Conservation (phyloP, 2,888 invertebrate species). For the Eupithecia subumbrata region DNA sequence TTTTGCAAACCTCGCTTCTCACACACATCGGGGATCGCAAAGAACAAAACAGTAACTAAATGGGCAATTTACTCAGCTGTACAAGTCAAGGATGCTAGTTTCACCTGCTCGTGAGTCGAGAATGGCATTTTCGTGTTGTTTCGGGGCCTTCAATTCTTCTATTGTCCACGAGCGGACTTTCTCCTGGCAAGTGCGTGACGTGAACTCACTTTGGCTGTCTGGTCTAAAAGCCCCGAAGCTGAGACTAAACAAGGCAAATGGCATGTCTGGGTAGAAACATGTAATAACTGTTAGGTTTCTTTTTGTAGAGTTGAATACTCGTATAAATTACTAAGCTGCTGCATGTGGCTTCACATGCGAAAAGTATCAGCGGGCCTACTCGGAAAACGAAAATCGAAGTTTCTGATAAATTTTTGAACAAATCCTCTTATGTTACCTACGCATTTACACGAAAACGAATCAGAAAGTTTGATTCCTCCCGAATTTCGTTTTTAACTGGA, state of each 20-base stretch:
- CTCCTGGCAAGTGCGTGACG: slow-evolving; percentile 60
- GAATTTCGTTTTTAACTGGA: too few species aligned
- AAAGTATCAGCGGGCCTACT: not conserved
- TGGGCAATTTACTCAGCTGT: slow-evolving; percentile 45
- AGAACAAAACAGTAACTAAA: slow-evolving; percentile 45
- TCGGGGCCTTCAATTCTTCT: slow-evolving; percentile 56
- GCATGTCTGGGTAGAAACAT: slow-evolving; percentile 37
- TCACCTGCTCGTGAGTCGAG: slow-evolving; percentile 48
- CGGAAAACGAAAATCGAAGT: not conserved
- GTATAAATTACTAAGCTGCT: not conserved
- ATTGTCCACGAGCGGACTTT: slow-evolving; percentile 70
- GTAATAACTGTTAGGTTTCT: slow-evolving; percentile 10
- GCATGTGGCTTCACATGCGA: not conserved
- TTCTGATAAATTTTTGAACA: not conserved
- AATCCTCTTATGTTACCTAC: not conserved
- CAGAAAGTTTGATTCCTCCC: too few species aligned
- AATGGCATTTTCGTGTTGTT: slow-evolving; percentile 60
- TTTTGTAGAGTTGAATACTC: not conserved
- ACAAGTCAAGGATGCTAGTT: slow-evolving; percentile 52
- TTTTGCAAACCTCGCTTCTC: not conserved
- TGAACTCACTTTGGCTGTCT: slow-evolving; percentile 45
- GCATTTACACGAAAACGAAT: not conserved
- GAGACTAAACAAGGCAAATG: slow-evolving; percentile 39
- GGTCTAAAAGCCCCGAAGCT: slow-evolving; percentile 39
- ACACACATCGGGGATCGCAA: not conserved